phyloP scores from a whole-genome alignment of 2,797 vertebrate genomes.

The Micrastur ruficollis region DNA sequence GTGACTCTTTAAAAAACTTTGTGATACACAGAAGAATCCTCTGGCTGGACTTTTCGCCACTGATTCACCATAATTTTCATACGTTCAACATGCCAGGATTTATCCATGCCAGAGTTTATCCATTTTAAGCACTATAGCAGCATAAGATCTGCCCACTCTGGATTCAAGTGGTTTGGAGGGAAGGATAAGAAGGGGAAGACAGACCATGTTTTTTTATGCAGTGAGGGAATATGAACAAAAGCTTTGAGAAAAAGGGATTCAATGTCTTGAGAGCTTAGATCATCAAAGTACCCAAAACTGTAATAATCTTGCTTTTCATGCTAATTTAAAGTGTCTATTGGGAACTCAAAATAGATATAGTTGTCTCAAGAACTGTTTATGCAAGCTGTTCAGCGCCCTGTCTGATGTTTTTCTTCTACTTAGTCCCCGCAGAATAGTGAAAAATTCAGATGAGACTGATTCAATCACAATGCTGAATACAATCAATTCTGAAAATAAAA shows the following conservation, averaged over 20 bases:
- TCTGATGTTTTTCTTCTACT: background rate
- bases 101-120: background rate
- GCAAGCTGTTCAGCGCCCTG: background rate
- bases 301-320: conserved; percentile 8
- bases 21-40: background rate
- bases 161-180: background rate
- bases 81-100: background rate
- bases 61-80: background rate
- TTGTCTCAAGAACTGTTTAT: background rate
- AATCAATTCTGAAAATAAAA: background rate
- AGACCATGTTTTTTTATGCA: background rate
- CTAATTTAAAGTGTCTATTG: background rate
- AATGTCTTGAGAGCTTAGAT: conserved; percentile 10
- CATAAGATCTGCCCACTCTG: background rate
- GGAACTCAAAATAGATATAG: background rate
- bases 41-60: background rate
- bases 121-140: background rate
- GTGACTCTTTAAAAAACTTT: background rate
- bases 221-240: background rate
- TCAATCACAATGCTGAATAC: background rate
- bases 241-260: background rate
- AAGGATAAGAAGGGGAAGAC: background rate
- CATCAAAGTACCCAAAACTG: conserved; percentile 1
- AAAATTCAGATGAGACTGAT: background rate
- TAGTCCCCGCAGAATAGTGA: background rate